Evolutionary conservation across 2,797 vertebrate species (phyloP).

Genomic region (Megalops cyprinoides): DNA sequence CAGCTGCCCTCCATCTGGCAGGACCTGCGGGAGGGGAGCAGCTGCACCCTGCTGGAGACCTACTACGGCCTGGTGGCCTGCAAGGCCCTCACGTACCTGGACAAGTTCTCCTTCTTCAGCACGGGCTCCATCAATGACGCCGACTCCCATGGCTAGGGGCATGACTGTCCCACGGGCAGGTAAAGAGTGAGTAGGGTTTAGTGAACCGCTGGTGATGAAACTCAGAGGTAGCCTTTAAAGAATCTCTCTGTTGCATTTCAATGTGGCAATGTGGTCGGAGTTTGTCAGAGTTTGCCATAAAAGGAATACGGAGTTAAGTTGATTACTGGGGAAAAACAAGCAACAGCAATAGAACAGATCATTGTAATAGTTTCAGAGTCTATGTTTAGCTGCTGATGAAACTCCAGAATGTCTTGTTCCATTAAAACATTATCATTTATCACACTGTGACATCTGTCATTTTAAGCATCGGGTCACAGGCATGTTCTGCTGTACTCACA

Average conservation of each 20-base stretch:
- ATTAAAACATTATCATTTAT: neutral
- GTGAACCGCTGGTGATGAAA: neutral
- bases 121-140: constrained; percentile 4
- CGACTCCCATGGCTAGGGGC: constrained; percentile 15
- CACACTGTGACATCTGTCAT: too few relatives aligned
- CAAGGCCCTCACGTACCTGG: constrained; percentile 85
- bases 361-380: neutral
- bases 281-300: neutral
- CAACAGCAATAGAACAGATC: neutral
- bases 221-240: neutral
- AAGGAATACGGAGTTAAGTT: neutral
- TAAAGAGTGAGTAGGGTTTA: neutral
- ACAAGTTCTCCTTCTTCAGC: constrained; percentile 73
- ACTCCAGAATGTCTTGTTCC: neutral
- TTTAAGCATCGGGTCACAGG: neutral
- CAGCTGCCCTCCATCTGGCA: constrained; percentile 78
- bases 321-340: neutral
- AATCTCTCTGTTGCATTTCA: neutral
- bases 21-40: constrained; percentile 69
- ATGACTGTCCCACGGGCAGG: neutral
- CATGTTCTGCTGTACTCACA: neutral
- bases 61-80: constrained; percentile 88
- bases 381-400: neutral
- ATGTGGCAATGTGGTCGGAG: neutral
- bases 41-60: constrained; percentile 79